Evolutionary conservation across 1,140 invertebrate species (phyloP).

Genomic region (Adelges cooleyi): DNA sequence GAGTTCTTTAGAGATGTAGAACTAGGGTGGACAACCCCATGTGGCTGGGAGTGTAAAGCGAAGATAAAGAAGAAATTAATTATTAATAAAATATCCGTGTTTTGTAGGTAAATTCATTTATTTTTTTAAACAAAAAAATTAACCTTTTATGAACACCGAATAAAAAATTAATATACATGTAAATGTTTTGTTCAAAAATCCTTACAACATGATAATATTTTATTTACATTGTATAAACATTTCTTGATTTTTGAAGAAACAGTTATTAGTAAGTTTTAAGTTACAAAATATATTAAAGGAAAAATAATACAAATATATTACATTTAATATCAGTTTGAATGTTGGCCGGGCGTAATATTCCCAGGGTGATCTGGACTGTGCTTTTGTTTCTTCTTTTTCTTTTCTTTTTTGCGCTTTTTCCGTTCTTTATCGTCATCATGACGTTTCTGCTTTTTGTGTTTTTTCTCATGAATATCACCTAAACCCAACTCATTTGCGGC

Average conservation of each 20-base stretch:
- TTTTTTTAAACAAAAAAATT: constrained; percentile 25
- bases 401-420: constrained; percentile 90
- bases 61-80: no score
- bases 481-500: constrained; percentile 45
- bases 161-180: constrained; percentile 12
- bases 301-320: neutral
- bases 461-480: constrained; percentile 80
- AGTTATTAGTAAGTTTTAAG: neutral
- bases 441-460: constrained; percentile 88
- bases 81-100: no score
- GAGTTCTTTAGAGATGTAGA: no score
- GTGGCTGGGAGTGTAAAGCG: no score
- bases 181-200: constrained; percentile 20
- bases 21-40: no score
- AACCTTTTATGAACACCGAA: neutral
- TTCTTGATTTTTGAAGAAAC: constrained; percentile 1
- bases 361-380: constrained; percentile 71
- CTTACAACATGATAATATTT: constrained; percentile 8
- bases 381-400: constrained; percentile 87
- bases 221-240: constrained; percentile 8
- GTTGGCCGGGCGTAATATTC: constrained; percentile 57
- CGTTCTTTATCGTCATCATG: constrained; percentile 89
- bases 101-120: constrained; percentile 13
- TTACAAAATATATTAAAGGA: neutral
- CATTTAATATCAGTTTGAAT: constrained; percentile 42